A percentile compares a stretch with the other conserved stretches of the same genome.
Conservation (phyloP, 2,113 vertebrate genomes). For the Pelecanoides urinatrix region DNA sequence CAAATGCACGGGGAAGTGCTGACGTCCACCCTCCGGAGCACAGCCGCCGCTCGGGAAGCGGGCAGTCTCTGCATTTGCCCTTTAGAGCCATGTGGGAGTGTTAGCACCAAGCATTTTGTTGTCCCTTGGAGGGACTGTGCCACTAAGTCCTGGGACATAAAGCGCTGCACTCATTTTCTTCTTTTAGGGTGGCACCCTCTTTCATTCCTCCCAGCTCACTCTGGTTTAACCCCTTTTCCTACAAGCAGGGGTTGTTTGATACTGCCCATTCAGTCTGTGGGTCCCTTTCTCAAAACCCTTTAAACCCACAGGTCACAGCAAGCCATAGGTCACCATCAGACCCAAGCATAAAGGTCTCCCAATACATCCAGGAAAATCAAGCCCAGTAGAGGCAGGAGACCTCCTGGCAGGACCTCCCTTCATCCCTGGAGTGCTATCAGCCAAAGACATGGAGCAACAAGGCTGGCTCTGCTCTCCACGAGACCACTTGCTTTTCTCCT, state of each 20-base stretch:
- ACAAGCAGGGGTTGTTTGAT: background rate
- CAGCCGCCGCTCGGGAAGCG: accelerated
- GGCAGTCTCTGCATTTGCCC: background rate
- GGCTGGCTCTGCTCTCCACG: background rate
- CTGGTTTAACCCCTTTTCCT: background rate
- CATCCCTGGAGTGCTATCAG: background rate
- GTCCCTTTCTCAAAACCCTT: background rate
- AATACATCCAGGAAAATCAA: background rate
- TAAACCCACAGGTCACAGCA: background rate
- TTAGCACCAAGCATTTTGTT: background rate
- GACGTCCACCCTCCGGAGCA: background rate
- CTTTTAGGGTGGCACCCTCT: background rate
- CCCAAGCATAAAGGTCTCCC: background rate
- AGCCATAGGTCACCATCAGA: background rate
- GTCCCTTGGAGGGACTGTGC: background rate
- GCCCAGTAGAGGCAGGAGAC: background rate
- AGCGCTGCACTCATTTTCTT: background rate
- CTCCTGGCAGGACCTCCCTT: background rate
- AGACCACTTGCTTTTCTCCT: background rate
- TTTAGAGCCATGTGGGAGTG: background rate
- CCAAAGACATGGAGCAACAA: background rate
- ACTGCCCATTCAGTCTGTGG: background rate
- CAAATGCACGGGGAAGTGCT: background rate
- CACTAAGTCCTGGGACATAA: background rate
- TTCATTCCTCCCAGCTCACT: background rate